Base-by-base conservation (phyloP, 2,888 invertebrate genomes). In the Epirrhoe tristata region DNA sequence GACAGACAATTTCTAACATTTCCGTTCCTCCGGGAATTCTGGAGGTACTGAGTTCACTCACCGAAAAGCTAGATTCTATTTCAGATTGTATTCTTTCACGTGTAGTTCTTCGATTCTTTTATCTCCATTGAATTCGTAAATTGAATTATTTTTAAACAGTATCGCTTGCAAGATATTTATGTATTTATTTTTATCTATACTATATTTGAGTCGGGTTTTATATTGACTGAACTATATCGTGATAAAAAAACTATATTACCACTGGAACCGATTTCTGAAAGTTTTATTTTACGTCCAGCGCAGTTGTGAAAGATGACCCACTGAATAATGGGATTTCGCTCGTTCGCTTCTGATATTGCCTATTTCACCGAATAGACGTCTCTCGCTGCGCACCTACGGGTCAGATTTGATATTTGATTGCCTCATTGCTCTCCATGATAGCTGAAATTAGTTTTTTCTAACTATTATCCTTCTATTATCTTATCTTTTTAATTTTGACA, bases 21-120 rank as follows among this genome's bases (percentile, higher is more conserved):
- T 36, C 34, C 69, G 62, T 46, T 57, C 32, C 57, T 52, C 51
- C 16, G 56, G 53, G 59, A 58, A 14, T 57, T 36, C 62, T 48
- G 14, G 14, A 63, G 39, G 24, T 58, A 43, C 55, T 24, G 50
- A 10, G 60, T 51, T 52, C 55, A 58, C 56, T 68, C 57, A 50
- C 39, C 48, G 53, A 43, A 57, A 68, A 68, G 65, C 69, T 68
- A 51, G 65, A 71, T 70, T 59, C 57, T 63, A 61, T 68, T 71
- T 65, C 53, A 66, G 65, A 72, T 71, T 70, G 68, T 67, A 66
- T 52, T 60, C 58, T 55, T 63, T 46, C 66, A 56, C 64, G 54
- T 52, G 24, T 62, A 8, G 52, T 51, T 70, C 53, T 67, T 63
- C 58, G 55, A 63, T 66, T 70, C 53, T 52, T 62, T 65, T 63